Evolutionary conservation across 2,888 invertebrate species (phyloP), one percentile per base, ranked within the genome.

Genomic region (Apamea sordens): DNA sequence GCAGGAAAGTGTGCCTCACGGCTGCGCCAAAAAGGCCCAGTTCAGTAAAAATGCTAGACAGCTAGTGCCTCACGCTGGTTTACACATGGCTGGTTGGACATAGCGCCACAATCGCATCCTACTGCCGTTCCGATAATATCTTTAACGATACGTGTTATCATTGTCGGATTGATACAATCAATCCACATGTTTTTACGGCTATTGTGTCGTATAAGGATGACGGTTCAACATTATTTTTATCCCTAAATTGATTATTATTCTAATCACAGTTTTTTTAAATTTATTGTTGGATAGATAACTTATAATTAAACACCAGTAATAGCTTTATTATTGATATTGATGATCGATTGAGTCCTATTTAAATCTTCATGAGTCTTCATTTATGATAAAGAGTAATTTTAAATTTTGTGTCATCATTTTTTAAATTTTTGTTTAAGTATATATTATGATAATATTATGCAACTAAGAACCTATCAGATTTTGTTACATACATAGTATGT

Each of bases 141-240:
- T 47, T 21, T 6, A 50, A 5, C 15, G 18, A 50, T 50, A 41
- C 8, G 53, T 21, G 21, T 8, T 53, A 24, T 53, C 53, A 24
- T 56, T 4, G 10, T 53, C 18, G 5, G 24, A 8, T 28, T 10
- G 47, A 41, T 68, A 79, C 24, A n/a, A 50, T 72, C 15, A 47
- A 80, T 36, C 47, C 18, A 18, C 7, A 15, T 64, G 18, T 56
- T 64, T n/a, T 41, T 8, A 13, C 7, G 28, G 1, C 0, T 15
- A 18, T 32, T 81, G 2, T 65, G 75, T 68, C 3, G 7, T 50
- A 3, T 80, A 75, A 24, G 24, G n/a, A 36, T 80, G 67, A 80
- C 44, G 24, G 10, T 44, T 21, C 28, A 75, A 15, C 10, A 67
- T 53, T 13, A 53, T 44, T 53, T 0, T 15, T n/a, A 67, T 50